Percentiles rank a stretch among this genome's conserved stretches.
Conservation (phyloP, 37 sponge, comb jelly and placozoan species). For the Spongilla lacustris region DNA sequence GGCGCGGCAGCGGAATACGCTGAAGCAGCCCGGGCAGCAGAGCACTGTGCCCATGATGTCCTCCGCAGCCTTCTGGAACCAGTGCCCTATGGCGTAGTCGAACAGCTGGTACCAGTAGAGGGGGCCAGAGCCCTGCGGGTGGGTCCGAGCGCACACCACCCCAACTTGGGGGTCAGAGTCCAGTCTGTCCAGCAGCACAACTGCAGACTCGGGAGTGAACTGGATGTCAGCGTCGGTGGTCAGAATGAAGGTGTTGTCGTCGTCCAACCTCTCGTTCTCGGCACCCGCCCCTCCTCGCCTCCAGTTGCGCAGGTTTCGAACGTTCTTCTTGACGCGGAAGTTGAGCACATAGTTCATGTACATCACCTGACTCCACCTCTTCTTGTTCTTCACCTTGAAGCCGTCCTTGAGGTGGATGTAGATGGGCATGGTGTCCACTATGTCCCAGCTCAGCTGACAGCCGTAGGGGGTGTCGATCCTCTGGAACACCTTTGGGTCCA, state of each 20-base stretch:
- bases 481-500: constrained; percentile 26
- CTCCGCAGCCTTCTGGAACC: constrained; percentile 87
- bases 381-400: constrained; percentile 81
- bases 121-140: constrained; percentile 84
- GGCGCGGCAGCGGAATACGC: constrained; percentile 80
- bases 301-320: not conserved
- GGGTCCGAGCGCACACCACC: constrained; percentile 87
- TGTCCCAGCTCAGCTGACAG: constrained; percentile 54
- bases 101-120: constrained; percentile 91
- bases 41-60: constrained; percentile 88
- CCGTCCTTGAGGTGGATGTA: constrained; percentile 82
- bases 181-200: constrained; percentile 76
- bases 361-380: constrained; percentile 94
- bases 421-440: constrained; percentile 51
- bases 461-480: constrained; percentile 83
- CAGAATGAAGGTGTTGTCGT: constrained; percentile 86
- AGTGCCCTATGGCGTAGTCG: constrained; percentile 90
- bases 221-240: constrained; percentile 95
- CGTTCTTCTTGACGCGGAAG: constrained; percentile 39
- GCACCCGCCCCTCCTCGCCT: no score
- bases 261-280: constrained; percentile 12
- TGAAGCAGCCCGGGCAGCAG: constrained; percentile 94
- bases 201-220: constrained; percentile 79
- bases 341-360: constrained; percentile 91
- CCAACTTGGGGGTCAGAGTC: constrained; percentile 74